Base-by-base conservation (phyloP, 1,140 invertebrate genomes). In the Gryllus bimaculatus region DNA sequence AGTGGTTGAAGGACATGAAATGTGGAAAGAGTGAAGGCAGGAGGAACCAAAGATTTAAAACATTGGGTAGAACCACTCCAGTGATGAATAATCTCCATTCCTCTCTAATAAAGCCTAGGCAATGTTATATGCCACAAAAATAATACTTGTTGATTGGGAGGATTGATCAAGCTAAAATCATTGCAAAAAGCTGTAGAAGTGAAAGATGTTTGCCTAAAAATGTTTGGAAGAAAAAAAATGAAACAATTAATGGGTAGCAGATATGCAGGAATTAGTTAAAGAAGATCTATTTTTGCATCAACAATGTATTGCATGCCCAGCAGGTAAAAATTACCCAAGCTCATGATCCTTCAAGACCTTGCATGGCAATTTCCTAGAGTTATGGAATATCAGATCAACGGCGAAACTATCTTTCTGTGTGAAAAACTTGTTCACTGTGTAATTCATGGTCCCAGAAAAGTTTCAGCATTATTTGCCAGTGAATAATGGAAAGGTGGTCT, bases 231-330 rank as follows among this genome's bases (percentile, higher is more conserved):
- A n/a, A n/a, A 83, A 66, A 76, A 85, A 7, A 83, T 86, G 54
- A 85, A 86, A 75, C 81, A 88, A 5, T 47, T 79, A 77, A 15
- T n/a, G 47, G 39, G 15, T 47, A 15, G 81, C 86, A 80, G 82
- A 88, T 78, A 82, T 88, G 79, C 84, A 85, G 75, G 80, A 82
- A 74, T 81, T 88, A 49, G 82, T 86, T 6, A 81, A 86, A n/a
- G n/a, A 81, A 89, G 89, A 83, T 89, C 89, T 13, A 91, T 96
- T 78, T 84, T 91, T 80, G 89, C 89, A 78, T 90, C 94, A 3
- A 90, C n/a, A n/a, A 92, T 83, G 85, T 95, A 76, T 94, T 93
- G 87, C 94, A 96, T 87, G 90, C 92, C 54, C 88, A 92, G 83
- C 93, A 95, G 84, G 87, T 91, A 80, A 92, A 91, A 83, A 84